A percentile compares a stretch with the other conserved stretches of the same genome.
Conservation (phyloP, 1,140 invertebrate species). For the Gyrodactylus salaris region DNA sequence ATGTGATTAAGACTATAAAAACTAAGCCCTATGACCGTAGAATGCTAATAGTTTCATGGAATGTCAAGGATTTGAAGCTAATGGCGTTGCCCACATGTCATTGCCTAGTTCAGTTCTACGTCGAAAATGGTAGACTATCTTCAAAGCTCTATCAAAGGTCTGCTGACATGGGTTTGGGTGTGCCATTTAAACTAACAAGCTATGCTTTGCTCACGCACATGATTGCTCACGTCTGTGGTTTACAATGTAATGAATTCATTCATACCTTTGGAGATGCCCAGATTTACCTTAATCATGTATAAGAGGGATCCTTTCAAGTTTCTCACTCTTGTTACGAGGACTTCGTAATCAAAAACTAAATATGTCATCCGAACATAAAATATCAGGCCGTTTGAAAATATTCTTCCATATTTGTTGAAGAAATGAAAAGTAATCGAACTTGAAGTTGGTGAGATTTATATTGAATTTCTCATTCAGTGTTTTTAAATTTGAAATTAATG, state of each 20-base stretch:
- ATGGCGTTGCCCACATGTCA: conserved; percentile 96
- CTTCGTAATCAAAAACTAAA: neutral
- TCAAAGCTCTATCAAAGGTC: conserved; percentile 82
- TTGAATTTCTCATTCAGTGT: neutral
- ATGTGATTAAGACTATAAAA: conserved; percentile 38
- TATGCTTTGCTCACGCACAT: conserved; percentile 73
- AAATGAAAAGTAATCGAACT: neutral
- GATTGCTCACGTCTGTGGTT: conserved; percentile 62
- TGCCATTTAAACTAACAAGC: conserved; percentile 93
- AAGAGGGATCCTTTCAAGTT: conserved; percentile 43
- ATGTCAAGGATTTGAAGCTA: conserved; percentile 44
- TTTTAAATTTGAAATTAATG: neutral
- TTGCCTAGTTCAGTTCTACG: conserved; percentile 70
- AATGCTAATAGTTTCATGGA: conserved; percentile 81
- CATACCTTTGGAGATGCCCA: conserved; percentile 85
- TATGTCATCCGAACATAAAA: neutral
- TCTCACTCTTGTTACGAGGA: neutral
- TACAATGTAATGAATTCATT: conserved; percentile 65
- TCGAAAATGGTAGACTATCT: conserved; percentile 36
- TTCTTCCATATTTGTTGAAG: neutral
- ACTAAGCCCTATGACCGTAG: conserved; percentile 44
- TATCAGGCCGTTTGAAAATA: neutral
- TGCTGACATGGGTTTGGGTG: conserved; percentile 76
- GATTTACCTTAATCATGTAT: conserved; percentile 64
- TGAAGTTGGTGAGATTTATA: neutral